These are phyloP conservation scores for Ciconia nigra DNA, from an alignment of 2,797 vertebrate genomes.

Conservation along the genomic window DNA sequence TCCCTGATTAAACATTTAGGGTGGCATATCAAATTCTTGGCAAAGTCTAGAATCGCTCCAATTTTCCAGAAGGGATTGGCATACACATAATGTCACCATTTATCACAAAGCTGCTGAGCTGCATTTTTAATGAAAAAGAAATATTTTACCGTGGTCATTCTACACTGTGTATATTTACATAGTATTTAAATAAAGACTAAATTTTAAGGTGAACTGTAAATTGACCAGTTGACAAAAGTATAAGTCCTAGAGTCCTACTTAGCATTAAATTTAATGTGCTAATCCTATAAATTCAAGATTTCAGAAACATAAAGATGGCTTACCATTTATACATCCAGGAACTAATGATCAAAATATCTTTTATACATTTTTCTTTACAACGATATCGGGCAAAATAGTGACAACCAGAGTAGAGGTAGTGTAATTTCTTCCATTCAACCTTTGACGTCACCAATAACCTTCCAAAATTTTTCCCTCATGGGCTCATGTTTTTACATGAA, in stretches of 20 bases:
- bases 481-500: not conserved
- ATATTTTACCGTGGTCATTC: not conserved
- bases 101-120: constrained; percentile 24
- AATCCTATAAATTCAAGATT: not conserved
- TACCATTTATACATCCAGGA: not conserved
- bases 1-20: constrained; percentile 31
- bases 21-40: constrained; percentile 24
- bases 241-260: not conserved
- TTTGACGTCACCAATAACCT: not conserved
- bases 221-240: not conserved
- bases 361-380: not conserved
- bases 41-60: constrained; percentile 10
- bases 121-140: constrained; percentile 28
- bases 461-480: not conserved
- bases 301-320: not conserved
- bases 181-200: not conserved
- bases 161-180: not conserved
- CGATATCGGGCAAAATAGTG: not conserved
- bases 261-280: not conserved
- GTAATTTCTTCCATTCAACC: not conserved
- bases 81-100: constrained; percentile 2
- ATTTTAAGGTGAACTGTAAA: not conserved
- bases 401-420: not conserved
- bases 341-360: not conserved
- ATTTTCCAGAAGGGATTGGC: constrained; percentile 36